Evolutionary conservation across 2,797 vertebrate genomes (phyloP), one percentile per base, ranked within the genome.

Genomic region (Sebastiscus tertius): DNA sequence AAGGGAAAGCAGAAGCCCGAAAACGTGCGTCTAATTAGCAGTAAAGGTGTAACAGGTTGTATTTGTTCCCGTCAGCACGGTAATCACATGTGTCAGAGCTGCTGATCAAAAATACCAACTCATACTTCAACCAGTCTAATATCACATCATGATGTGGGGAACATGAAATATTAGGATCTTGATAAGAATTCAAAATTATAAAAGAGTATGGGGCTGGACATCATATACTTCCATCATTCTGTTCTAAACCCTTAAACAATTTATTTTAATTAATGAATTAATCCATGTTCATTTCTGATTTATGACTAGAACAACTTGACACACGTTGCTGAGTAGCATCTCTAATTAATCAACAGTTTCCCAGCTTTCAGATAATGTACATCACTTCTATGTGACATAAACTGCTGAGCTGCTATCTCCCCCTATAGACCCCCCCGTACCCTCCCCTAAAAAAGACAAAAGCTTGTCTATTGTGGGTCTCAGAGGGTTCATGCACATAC

Each of bases 381-480:
- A 49, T 3, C 42, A 20, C 42, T 46, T 46, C 42, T 49, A 49
- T 49, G 46, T 20, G 16, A 1, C 46, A 46, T 46, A 8, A 20
- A 49, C 46, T 20, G 16, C 7, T 49, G 46, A 49, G 0, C 46
- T 49, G 46, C 8, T 4, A 49, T 20, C 46, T 49, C 18, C 8
- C 3, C 46, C 18, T 20, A 8, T 49, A 20, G 0, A 20, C 18
- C 18, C 8, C 8, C 7, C 46, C 1, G 8, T 20, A 49, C 0
- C 18, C 24, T 24, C 0, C 18, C 8, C 46, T 20, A 20, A 49
- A 18, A 49, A 49, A 49, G 46, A 49, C 46, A 49, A 49, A 8
- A 20, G 20, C 46, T 0, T 8, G 46, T 49, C 46, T 49, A 49
- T 20, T 49, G 46, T 20, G 46, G 46, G 46, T 20, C 46, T 49